Base-by-base conservation (phyloP, 1,140 invertebrate species). In the Scylla paramamosain region DNA sequence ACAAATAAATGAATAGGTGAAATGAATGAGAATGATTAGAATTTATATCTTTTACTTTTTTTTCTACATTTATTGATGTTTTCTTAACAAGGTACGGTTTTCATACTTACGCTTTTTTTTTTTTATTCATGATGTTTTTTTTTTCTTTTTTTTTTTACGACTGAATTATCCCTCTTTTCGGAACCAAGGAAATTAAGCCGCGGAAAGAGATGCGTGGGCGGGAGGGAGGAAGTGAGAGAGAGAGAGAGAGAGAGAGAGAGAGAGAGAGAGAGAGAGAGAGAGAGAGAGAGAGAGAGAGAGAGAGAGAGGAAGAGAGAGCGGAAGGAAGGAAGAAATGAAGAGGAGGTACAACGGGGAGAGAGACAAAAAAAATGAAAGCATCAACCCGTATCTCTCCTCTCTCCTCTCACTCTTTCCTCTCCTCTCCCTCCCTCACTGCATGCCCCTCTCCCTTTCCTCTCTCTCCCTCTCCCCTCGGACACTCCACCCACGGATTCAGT, bases 321-420 rank as follows among this genome's bases (percentile, higher is more conserved):
- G 87, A n/a, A 89, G 32, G 83, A 86, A 59, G 52, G 52, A 59
- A 14, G 28, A 86, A 7, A n/a, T 39, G 32, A 31, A 86, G 83
- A 86, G 83, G 32, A 39, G 32, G 83, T 31, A 39, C 28, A 39
- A 86, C 12, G n/a, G 83, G 25, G 83, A 39, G 39, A n/a, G n/a
- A 86, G 12, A 39, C 0, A 86, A 3, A 86, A 39, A 86, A 39
- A 39, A 39, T 86, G 12, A 86, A 86, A 86, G 28, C 83, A 86
- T 28, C 32, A 86, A 86, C 83, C 86, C 31, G n/a, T 25, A 4
- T 28, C 89, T 91, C 48, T 28, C 32, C 48, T 59, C 32, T 29
- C 46, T 91, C 89, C n/a, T 39, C 87, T 89, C 29, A 20, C 59
- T 67, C 29, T 28, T 77, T 67, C 39, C 91, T 92, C 59, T 32